These are phyloP conservation scores for Leucophenga montana DNA, from an alignment of 2,888 invertebrate genomes.

Conservation along the genomic window DNA sequence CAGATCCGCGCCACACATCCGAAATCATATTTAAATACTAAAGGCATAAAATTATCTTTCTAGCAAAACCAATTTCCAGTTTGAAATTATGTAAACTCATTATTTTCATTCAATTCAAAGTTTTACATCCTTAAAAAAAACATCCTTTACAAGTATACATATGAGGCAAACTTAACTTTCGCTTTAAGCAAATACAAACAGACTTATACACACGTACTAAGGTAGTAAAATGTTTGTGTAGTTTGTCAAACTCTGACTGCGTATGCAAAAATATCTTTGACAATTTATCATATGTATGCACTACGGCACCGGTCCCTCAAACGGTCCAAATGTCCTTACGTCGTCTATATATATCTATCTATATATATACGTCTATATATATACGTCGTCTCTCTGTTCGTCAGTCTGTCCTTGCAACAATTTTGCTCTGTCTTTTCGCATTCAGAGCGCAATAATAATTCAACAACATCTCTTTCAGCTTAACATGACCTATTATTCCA, in stretches of 20 bases:
- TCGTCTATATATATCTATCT: background rate
- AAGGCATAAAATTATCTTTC: too few relatives aligned
- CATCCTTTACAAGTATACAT: conserved; percentile 39
- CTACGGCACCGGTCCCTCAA: background rate
- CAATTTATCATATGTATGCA: conserved; percentile 22
- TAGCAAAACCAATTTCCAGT: too few relatives aligned
- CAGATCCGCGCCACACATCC: too few relatives aligned
- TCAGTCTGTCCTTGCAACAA: background rate
- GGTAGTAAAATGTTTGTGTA: background rate
- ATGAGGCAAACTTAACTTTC: background rate
- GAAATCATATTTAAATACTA: too few relatives aligned
- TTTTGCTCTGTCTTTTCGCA: conserved; percentile 1
- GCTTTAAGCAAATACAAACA: background rate
- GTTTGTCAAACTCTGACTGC: conserved; percentile 1
- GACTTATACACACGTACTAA: conserved; percentile 16
- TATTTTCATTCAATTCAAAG: too few relatives aligned
- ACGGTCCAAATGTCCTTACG: background rate
- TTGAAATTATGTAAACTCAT: too few relatives aligned
- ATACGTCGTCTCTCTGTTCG: background rate
- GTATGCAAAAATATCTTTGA: conserved; percentile 24
- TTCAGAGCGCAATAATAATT: conserved; percentile 17
- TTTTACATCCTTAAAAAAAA: too few relatives aligned
- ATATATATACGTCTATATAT: background rate
- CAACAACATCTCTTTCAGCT: conserved; percentile 29
- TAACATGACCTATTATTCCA: conserved; percentile 64